Base-by-base conservation (phyloP, 35 echinoderm and acorn worm genomes). In the Chiridota heheva region DNA sequence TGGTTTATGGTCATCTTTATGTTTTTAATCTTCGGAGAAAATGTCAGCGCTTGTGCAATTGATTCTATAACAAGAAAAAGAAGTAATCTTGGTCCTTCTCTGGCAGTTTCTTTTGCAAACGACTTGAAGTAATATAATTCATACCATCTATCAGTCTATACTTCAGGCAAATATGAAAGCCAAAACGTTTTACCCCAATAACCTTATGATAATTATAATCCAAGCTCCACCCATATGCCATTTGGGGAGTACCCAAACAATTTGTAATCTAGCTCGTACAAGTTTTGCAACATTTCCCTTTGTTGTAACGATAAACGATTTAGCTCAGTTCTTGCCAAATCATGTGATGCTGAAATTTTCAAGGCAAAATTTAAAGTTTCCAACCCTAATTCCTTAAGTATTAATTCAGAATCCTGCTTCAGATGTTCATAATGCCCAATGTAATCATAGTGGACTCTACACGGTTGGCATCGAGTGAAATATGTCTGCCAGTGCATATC, bases 361-460 rank as follows among this genome's bases (percentile, higher is more conserved):
- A 63, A 36, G 15, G 83, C 45, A 58, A 41, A 61, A n/a, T 33
- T 20, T 20, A 39, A 41, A 55, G 40, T 49, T 20, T 80, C 44
- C 8, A 68, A 29, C 20, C 67, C 42, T 5, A 78, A 46, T 5
- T 45, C 60, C 32, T 42, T 26, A 53, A 93, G 45, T 22, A 93
- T 82, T 32, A 57, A 75, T 13, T 66, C 44, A 27, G 90, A 84
- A 57, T 93, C 90, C 28, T 1, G 60, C 20, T 20, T 46, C 34
- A 88, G 35, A 35, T 78, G 87, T 49, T 93, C 90, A 49, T 89
- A 93, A 72, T 93, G 84, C 34, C 90, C 90, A 40, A 93, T 82
- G 43, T 56, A 88, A 59, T 93, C 85, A 40, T 93, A 93, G 2
- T 25, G 55, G 17, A 88, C 78, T 39, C 36, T 20, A 46, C 90